These are phyloP conservation scores for Ptiloglossa arizonensis DNA, from an alignment of 1,140 invertebrate genomes.

Conservation along the genomic window DNA sequence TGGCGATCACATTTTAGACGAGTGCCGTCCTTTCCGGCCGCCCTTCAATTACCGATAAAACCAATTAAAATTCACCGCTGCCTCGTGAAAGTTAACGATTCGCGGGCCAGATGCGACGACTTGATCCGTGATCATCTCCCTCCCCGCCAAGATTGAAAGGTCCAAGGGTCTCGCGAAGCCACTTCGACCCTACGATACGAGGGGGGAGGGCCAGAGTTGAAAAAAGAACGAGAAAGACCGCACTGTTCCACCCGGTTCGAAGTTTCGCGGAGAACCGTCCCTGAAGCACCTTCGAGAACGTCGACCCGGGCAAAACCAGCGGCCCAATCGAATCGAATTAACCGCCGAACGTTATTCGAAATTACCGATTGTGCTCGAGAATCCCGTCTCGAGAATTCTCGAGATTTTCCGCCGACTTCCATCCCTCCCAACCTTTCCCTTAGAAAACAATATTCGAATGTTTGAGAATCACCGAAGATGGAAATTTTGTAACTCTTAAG, in stretches of 20 bases:
- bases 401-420: too few species aligned
- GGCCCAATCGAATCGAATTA: conserved; percentile 19
- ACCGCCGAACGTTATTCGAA: conserved; percentile 8
- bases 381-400: too few species aligned
- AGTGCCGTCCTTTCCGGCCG: background rate
- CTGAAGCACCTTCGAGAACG: background rate
- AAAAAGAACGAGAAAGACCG: background rate
- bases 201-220: too few species aligned
- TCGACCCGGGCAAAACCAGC: background rate
- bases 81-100: conserved; percentile 65
- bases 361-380: too few species aligned
- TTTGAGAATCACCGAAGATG: too few species aligned
- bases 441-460: too few species aligned
- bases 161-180: background rate
- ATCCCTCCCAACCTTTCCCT: too few species aligned
- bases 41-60: conserved; percentile 58
- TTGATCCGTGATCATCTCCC: conserved; percentile 5
- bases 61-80: conserved; percentile 67
- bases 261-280: background rate
- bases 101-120: conserved; percentile 26
- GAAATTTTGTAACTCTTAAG: too few species aligned
- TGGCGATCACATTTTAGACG: conserved; percentile 43
- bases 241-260: background rate
- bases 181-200: background rate
- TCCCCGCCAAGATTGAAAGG: background rate